These are phyloP conservation scores for Thereva nobilitata DNA, from an alignment of 2,888 invertebrate genomes.

Conservation along the genomic window DNA sequence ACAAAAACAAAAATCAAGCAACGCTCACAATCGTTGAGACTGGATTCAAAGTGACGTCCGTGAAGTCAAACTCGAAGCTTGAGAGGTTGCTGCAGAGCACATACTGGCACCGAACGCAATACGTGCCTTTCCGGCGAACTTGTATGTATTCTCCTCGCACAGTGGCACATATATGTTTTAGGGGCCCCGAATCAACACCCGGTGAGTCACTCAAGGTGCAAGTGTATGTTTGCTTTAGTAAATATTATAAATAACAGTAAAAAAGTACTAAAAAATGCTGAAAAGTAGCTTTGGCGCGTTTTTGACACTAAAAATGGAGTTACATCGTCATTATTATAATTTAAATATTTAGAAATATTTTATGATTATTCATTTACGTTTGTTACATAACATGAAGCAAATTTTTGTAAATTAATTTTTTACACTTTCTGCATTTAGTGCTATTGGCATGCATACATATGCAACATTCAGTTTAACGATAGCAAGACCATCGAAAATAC, in stretches of 20 bases:
- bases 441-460: too few species aligned
- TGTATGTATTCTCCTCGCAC: neutral
- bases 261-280: too few species aligned
- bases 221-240: neutral
- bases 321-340: too few species aligned
- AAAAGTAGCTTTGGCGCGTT: too few species aligned
- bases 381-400: too few species aligned
- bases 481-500: too few species aligned
- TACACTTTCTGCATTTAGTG: too few species aligned
- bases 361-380: too few species aligned
- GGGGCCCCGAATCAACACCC: neutral
- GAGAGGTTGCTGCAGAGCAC: neutral
- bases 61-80: neutral
- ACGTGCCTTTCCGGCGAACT: constrained; percentile 17
- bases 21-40: neutral
- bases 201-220: constrained; percentile 25
- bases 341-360: too few species aligned
- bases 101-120: neutral
- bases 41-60: constrained; percentile 5
- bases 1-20: neutral
- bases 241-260: neutral
- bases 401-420: too few species aligned
- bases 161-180: neutral
- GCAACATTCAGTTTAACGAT: too few species aligned
- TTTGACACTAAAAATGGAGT: too few species aligned